These are phyloP conservation scores for Chaetodon trifasciatus DNA, from an alignment of 2,797 vertebrate genomes.

Conservation along the genomic window DNA sequence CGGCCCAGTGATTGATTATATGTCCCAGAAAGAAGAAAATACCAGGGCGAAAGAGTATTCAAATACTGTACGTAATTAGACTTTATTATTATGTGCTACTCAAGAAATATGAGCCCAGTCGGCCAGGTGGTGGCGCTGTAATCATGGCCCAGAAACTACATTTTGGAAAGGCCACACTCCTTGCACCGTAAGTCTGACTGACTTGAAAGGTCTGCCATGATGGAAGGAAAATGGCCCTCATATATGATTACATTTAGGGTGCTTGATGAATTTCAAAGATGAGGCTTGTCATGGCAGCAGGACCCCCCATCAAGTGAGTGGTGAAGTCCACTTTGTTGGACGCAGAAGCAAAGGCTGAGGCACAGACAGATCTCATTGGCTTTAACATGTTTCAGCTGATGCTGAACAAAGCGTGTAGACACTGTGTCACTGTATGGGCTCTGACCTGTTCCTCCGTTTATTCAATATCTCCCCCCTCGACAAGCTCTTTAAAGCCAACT, in stretches of 20 bases:
- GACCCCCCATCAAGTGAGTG: neutral
- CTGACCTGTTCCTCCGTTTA: constrained; percentile 3
- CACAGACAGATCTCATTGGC: neutral
- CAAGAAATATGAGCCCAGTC: too few relatives aligned
- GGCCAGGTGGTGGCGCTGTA: too few relatives aligned
- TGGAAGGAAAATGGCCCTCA: too few relatives aligned
- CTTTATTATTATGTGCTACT: too few relatives aligned
- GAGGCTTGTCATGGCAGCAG: neutral
- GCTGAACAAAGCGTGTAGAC: constrained; percentile 2
- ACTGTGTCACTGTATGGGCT: neutral
- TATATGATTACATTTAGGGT: too few relatives aligned
- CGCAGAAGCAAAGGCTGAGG: neutral
- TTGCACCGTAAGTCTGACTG: too few relatives aligned
- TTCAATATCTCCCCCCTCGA: neutral
- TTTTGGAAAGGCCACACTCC: too few relatives aligned
- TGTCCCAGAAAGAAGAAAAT: neutral
- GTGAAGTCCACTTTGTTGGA: neutral
- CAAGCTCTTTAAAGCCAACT: constrained; percentile 37
- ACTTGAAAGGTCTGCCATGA: too few relatives aligned
- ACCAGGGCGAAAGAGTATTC: neutral
- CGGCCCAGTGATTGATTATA: too few relatives aligned
- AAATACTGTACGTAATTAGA: neutral
- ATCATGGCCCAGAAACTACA: too few relatives aligned
- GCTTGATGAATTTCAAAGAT: too few relatives aligned
- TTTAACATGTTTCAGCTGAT: neutral